A percentile compares a stretch with the other conserved stretches of the same genome.
Evolutionary conservation across 2,797 vertebrate genomes (phyloP).

Genomic region (Labroides dimidiatus): DNA sequence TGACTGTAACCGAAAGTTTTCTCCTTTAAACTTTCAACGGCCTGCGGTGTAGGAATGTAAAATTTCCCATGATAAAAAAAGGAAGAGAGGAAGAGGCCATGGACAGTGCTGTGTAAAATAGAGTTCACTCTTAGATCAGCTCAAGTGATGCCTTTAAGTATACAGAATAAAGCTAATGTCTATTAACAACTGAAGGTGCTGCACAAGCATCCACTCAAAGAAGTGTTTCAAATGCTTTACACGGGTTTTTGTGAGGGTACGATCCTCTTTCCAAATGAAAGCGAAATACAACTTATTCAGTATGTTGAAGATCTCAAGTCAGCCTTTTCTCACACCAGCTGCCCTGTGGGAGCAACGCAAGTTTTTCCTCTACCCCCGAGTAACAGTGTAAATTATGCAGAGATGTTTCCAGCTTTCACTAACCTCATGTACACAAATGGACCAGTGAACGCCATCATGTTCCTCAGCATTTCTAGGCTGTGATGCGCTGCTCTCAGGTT

Average conservation of each 20-base stretch:
- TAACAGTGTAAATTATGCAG: not conserved
- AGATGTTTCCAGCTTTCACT: constrained; percentile 1
- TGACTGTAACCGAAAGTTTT: constrained; percentile 5
- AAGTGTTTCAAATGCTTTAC: too few species aligned
- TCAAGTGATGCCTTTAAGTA: too few species aligned
- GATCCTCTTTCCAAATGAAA: not conserved
- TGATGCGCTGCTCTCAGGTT: constrained; percentile 3
- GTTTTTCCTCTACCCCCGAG: not conserved
- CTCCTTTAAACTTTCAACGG: not conserved
- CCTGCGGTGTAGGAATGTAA: not conserved
- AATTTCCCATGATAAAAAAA: not conserved
- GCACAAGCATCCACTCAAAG: not conserved
- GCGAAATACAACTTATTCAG: too few species aligned
- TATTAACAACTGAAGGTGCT: not conserved
- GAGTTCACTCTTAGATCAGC: too few species aligned
- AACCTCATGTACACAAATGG: not conserved
- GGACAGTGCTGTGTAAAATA: too few species aligned
- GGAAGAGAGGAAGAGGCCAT: too few species aligned
- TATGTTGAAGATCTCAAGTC: not conserved
- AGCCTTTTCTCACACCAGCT: not conserved
- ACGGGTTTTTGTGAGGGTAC: too few species aligned
- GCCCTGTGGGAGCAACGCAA: not conserved
- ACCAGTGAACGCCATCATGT: constrained; percentile 10
- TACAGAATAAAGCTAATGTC: too few species aligned
- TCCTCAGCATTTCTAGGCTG: constrained; percentile 18